Percentiles rank a stretch among this genome's conserved stretches.
These are phyloP conservation scores for Scaptodrosophila lebanonensis DNA, from an alignment of 1,140 invertebrate species.

Conservation along the genomic window DNA sequence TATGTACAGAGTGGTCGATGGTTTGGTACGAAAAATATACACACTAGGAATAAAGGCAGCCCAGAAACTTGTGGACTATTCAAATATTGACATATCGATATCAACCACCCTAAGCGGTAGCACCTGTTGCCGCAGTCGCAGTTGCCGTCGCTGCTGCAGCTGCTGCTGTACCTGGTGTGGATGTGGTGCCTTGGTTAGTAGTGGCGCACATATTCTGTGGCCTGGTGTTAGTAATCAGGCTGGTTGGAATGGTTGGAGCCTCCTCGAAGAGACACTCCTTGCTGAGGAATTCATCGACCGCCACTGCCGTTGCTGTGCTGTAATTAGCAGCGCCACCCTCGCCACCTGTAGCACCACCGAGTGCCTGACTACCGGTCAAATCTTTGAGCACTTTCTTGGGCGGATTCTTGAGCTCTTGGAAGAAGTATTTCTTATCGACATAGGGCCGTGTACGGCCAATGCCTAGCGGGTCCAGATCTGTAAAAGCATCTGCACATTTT, in stretches of 20 bases:
- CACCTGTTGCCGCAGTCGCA: slow-evolving; percentile 17
- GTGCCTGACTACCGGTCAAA: slow-evolving; percentile 77
- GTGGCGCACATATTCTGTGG: not conserved
- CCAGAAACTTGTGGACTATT: too few species aligned
- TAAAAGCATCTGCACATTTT: slow-evolving; percentile 87
- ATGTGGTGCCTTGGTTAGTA: slow-evolving; percentile 25
- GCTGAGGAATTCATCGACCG: slow-evolving; percentile 49
- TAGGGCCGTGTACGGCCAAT: slow-evolving; percentile 93
- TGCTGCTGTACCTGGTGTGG: slow-evolving; percentile 2
- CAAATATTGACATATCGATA: too few species aligned
- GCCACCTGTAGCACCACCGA: slow-evolving; percentile 30
- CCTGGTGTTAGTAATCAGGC: too few species aligned
- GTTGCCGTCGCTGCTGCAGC: slow-evolving; percentile 1
- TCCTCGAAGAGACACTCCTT: slow-evolving; percentile 57
- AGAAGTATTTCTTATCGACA: slow-evolving; percentile 96
- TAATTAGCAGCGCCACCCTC: not conserved
- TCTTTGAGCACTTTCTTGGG: slow-evolving; percentile 94
- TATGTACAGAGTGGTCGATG: too few species aligned
- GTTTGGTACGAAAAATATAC: too few species aligned
- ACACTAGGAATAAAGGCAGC: too few species aligned
- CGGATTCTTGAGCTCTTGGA: slow-evolving; percentile 94
- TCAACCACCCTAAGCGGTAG: too few species aligned
- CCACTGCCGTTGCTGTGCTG: slow-evolving; percentile 9
- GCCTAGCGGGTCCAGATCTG: slow-evolving; percentile 93
- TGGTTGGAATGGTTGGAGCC: not conserved